These are phyloP conservation scores for Nestor notabilis DNA, from an alignment of 2,113 vertebrate genomes.

Conservation along the genomic window DNA sequence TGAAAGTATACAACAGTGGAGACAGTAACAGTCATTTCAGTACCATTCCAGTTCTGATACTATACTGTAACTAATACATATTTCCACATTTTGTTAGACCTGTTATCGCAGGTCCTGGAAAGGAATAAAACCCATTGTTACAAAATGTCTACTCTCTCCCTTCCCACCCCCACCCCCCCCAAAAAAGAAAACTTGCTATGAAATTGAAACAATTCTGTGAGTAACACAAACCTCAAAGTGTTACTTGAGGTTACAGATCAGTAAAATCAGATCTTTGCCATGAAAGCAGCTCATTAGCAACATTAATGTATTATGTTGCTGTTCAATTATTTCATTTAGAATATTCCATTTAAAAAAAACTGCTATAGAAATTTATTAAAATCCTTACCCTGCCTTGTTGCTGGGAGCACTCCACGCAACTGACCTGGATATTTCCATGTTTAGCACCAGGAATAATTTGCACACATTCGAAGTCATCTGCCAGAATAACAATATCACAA, in stretches of 20 bases:
- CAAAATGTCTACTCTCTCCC: neutral
- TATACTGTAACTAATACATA: neutral
- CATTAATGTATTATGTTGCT: neutral
- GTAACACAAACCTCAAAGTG: neutral
- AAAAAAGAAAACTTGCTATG: neutral
- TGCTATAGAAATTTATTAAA: neutral
- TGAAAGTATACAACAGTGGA: neutral
- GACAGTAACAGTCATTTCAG: neutral
- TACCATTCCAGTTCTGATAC: neutral
- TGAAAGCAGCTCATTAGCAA: neutral
- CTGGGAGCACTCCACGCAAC: conserved; percentile 96
- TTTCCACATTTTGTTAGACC: neutral
- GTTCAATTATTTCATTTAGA: neutral
- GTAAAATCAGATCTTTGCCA: neutral
- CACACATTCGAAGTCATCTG: conserved; percentile 97
- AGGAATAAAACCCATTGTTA: neutral
- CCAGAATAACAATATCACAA: conserved; percentile 96
- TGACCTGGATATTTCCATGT: conserved; percentile 99
- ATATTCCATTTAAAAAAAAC: neutral
- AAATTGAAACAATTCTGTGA: neutral
- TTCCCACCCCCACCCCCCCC: too few relatives aligned
- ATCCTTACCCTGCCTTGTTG: conserved; percentile 94
- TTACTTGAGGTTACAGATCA: neutral
- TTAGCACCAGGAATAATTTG: conserved; percentile 99
- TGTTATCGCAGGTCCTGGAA: neutral